Evolutionary conservation across 2,797 vertebrate genomes (phyloP).

Genomic region (Hypotaenidia okinawae): DNA sequence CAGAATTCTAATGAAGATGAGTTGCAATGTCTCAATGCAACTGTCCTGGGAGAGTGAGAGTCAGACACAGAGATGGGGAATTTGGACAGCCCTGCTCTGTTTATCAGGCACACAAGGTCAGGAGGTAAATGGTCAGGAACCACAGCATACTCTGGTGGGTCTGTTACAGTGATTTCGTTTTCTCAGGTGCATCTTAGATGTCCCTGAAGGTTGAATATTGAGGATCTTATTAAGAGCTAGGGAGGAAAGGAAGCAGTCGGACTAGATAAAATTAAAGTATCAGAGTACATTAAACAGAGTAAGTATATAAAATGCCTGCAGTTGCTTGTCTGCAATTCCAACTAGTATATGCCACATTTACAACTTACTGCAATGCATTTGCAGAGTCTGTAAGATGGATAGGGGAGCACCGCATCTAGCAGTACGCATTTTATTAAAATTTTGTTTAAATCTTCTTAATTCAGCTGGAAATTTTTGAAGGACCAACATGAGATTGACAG

Average conservation of each 20-base stretch:
- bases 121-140: slow-evolving; percentile 51
- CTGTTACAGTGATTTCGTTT: slow-evolving; percentile 30
- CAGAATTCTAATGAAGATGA: slow-evolving; percentile 73
- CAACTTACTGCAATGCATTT: not conserved
- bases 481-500: accelerated
- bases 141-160: slow-evolving; percentile 30
- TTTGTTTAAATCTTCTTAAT: not conserved
- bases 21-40: slow-evolving; percentile 58
- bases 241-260: not conserved
- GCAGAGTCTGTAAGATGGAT: not conserved
- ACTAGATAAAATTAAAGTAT: slow-evolving; percentile 54
- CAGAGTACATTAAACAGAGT: slow-evolving; percentile 28
- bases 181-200: slow-evolving; percentile 42
- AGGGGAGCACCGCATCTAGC: not conserved
- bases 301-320: slow-evolving; percentile 35
- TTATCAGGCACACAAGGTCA: slow-evolving; percentile 33
- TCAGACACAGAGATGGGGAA: slow-evolving; percentile 4
- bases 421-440: not conserved
- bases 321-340: not conserved
- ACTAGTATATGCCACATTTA: not conserved
- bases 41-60: slow-evolving; percentile 38
- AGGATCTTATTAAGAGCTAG: slow-evolving; percentile 57
- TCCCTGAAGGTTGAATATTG: slow-evolving; percentile 32
- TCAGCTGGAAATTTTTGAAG: not conserved
- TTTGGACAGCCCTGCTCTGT: slow-evolving; percentile 4